Percentiles rank a stretch among this genome's conserved stretches.
phyloP scores from a whole-genome alignment of 92 coral and sea anemone species.

The Pocillopora meandrina region DNA sequence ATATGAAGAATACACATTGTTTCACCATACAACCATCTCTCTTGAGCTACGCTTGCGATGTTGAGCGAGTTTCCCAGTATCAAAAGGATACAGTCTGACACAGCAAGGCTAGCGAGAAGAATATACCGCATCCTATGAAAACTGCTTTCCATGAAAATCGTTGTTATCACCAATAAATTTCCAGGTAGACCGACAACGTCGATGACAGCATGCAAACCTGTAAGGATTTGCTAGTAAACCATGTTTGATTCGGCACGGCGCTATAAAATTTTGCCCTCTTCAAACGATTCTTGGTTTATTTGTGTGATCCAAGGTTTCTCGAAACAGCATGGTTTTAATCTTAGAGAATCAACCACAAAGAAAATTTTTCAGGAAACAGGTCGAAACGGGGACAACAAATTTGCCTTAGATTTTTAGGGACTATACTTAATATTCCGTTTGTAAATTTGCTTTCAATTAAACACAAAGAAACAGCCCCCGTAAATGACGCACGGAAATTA shows the following conservation, averaged over 20 bases:
- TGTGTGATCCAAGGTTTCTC: too few species aligned
- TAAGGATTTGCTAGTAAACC: not conserved
- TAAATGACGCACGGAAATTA: too few species aligned
- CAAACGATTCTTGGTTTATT: too few species aligned
- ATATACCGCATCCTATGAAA: conserved; percentile 1
- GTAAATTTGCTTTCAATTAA: too few species aligned
- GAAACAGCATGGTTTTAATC: too few species aligned
- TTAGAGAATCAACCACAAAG: too few species aligned
- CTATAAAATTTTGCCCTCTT: too few species aligned
- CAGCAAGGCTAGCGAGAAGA: not conserved
- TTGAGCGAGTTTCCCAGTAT: not conserved
- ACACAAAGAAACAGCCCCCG: too few species aligned
- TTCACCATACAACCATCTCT: not conserved
- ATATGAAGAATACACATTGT: not conserved
- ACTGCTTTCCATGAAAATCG: not conserved
- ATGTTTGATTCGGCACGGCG: not conserved
- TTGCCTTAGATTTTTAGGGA: too few species aligned
- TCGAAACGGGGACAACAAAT: too few species aligned
- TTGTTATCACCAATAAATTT: not conserved
- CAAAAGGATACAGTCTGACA: not conserved
- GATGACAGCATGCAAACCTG: not conserved
- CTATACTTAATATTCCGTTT: too few species aligned
- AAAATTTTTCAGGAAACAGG: too few species aligned
- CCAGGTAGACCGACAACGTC: not conserved
- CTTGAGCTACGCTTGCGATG: not conserved